Percentiles rank a stretch among this genome's conserved stretches.
Conservation (phyloP, 2,888 invertebrate genomes). For the Oxyteleia sp. region DNA sequence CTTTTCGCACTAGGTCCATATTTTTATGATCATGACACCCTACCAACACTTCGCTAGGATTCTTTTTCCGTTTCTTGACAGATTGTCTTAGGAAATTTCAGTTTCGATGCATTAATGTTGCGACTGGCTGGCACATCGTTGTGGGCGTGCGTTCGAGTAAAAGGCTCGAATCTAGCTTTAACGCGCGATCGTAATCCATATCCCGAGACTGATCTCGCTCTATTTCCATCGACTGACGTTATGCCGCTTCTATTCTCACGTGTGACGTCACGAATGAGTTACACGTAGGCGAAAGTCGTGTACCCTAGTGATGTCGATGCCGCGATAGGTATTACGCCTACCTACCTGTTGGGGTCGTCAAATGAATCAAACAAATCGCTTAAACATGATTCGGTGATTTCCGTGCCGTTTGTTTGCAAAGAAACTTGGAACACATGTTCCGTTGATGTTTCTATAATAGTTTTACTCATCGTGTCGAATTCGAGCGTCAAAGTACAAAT, state of each 20-base stretch:
- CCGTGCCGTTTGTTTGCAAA: conserved; percentile 36
- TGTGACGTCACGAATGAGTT: conserved; percentile 49
- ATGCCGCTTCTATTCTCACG: conserved; percentile 64
- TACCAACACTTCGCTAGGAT: no score
- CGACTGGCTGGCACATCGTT: neutral
- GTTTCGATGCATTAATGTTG: no score
- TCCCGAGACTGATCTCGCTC: conserved; percentile 59
- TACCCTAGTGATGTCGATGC: conserved; percentile 54
- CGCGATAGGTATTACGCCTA: conserved; percentile 60
- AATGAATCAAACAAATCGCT: conserved; percentile 39
- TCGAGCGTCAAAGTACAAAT: no score
- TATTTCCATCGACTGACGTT: conserved; percentile 63
- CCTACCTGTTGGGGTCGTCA: conserved; percentile 64
- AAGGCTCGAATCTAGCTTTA: conserved; percentile 36
- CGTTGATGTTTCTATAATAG: neutral
- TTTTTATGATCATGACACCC: no score
- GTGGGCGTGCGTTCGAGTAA: conserved; percentile 36
- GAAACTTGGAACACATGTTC: conserved; percentile 18
- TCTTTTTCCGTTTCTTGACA: no score
- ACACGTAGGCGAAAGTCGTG: conserved; percentile 62
- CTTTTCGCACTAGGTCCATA: no score
- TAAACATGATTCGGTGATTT: conserved; percentile 22
- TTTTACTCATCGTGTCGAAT: conserved; percentile 11
- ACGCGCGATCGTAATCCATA: conserved; percentile 50
- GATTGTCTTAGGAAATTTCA: no score